Base-by-base conservation (phyloP, 2,888 invertebrate genomes). In the Lottia gigantea region DNA sequence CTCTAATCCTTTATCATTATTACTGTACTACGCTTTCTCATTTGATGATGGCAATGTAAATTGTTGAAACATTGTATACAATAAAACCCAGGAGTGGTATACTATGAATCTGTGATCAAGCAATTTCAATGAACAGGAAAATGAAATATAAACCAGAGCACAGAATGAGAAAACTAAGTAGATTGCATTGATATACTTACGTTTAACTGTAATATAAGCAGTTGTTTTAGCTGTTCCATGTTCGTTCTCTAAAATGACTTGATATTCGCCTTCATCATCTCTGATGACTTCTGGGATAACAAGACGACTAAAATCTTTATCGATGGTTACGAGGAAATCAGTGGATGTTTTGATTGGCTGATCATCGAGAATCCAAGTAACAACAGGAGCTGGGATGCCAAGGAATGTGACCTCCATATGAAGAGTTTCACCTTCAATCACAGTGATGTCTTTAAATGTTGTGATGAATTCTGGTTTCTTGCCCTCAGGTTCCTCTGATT, bases 321-420 rank as follows among this genome's bases (percentile, higher is more conserved):
- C 72, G 23, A 70, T 67, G n/a, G 64, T 66, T 47, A 76, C 74
- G 26, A 70, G 71, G 69, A 76, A 75, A 19, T 75, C 75, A 68
- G 74, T 67, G 14, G 72, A 67, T 16, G 73, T 68, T 92, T 46
- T 92, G 89, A 67, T 91, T 92, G 70, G 80, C 49, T 92, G 89
- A 7, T 92, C 92, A 77, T 92, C 87, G 63, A 88, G 81, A 73
- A 85, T 86, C 89, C 89, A 89, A 15, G 83, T 83, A 77, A 89
- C 86, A 23, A 68, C 67, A 2, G 83, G 84, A 15, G 76, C 72
- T 31, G 85, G 85, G 45, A 76, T 72, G 23, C 82, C 84, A 16
- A 77, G 74, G 49, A 82, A 81, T 12, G 75, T 76, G 65, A 83
- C 82, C 62, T 79, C 77, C 15, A 84, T 67, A 19, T 61, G 71